Conservation (phyloP, 2,113 vertebrate species). For the Panthera tigris region DNA sequence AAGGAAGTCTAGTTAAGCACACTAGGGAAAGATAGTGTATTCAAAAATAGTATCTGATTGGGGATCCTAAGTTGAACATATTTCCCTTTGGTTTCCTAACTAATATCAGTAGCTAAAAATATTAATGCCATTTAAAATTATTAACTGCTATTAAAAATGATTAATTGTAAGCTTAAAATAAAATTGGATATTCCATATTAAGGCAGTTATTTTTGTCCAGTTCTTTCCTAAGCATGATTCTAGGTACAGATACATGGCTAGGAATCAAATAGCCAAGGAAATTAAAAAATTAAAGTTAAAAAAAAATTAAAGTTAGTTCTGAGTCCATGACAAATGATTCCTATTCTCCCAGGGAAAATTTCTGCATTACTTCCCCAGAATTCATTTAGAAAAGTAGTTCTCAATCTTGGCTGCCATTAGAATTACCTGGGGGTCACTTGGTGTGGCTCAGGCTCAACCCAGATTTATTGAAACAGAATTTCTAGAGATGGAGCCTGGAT, state of each 20-base stretch:
- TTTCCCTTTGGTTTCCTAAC: conserved; percentile 16
- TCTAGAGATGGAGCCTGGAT: background rate
- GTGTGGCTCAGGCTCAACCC: background rate
- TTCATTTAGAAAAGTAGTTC: conserved; percentile 83
- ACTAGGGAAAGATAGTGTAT: background rate
- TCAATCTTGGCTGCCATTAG: conserved; percentile 59
- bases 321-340: background rate
- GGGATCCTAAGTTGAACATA: background rate
- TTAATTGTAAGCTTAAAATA: conserved; percentile 43
- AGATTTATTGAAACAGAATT: background rate
- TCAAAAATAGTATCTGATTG: background rate
- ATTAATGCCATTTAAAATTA: conserved; percentile 42
- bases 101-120: conserved; percentile 26
- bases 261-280: conserved; percentile 40
- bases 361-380: conserved; percentile 90
- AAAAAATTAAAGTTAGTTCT: conserved; percentile 12
- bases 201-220: background rate
- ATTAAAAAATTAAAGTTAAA: background rate
- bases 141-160: background rate
- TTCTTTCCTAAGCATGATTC: conserved; percentile 24
- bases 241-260: background rate
- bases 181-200: background rate
- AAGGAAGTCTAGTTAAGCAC: background rate
- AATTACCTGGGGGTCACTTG: background rate
- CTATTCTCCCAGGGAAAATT: conserved; percentile 87